phyloP scores from a whole-genome alignment of 2,888 invertebrate species.

The Volucella inanis region DNA sequence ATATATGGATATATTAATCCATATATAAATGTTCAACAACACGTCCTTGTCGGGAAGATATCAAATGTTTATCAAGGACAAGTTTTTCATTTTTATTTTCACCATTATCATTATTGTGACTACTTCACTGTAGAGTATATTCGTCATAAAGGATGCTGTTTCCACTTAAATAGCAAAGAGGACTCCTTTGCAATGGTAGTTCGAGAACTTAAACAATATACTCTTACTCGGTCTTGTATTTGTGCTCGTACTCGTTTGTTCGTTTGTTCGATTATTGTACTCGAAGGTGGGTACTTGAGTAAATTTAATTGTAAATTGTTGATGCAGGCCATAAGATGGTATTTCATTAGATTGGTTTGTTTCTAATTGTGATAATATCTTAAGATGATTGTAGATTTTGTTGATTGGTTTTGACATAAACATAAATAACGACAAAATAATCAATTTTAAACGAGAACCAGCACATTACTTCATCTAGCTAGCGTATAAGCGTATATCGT shows the following conservation, averaged over 20 bases:
- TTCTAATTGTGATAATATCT: slow-evolving; percentile 53
- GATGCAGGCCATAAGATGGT: neutral
- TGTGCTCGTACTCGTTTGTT: no score
- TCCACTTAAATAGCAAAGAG: slow-evolving; percentile 9
- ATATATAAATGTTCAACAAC: neutral
- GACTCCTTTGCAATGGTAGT: neutral
- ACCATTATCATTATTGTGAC: slow-evolving; percentile 32
- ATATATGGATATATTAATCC: neutral
- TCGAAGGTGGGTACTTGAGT: neutral
- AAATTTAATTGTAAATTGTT: slow-evolving; percentile 26
- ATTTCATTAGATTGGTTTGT: slow-evolving; percentile 43
- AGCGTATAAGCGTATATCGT: no score
- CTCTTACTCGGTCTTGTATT: neutral
- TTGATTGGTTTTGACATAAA: neutral
- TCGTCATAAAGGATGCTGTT: slow-evolving; percentile 1
- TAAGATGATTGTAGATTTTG: neutral
- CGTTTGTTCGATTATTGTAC: neutral
- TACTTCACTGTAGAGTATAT: slow-evolving; percentile 13
- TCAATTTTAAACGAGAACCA: no score
- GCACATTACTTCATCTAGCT: no score
- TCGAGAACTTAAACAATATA: neutral
- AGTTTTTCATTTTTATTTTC: slow-evolving; percentile 44
- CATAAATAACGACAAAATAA: no score
- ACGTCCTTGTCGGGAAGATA: slow-evolving; percentile 33
- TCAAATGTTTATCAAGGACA: slow-evolving; percentile 53